These are phyloP conservation scores for Sebastes vulpes DNA, from an alignment of 2,797 vertebrate genomes.

Conservation along the genomic window DNA sequence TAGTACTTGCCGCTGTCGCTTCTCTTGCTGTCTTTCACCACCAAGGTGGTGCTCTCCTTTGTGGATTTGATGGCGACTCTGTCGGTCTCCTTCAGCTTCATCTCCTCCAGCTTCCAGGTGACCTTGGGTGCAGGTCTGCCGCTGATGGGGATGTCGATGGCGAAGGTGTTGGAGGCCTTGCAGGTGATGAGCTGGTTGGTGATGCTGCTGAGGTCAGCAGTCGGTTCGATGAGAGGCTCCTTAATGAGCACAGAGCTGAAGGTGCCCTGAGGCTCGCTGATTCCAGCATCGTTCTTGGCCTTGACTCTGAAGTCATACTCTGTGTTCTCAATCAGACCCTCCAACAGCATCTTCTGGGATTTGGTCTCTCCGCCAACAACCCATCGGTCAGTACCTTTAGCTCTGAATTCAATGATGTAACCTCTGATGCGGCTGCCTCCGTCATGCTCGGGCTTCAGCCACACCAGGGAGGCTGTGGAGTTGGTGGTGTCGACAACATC, in stretches of 20 bases:
- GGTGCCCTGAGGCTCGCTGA: conserved; percentile 94
- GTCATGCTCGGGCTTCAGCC: conserved; percentile 98
- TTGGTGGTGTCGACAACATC: conserved; percentile 95
- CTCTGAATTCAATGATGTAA: conserved; percentile 94
- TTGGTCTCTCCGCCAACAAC: conserved; percentile 92
- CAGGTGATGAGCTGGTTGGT: conserved; percentile 97
- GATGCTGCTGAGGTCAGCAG: conserved; percentile 97
- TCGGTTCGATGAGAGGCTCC: conserved; percentile 97
- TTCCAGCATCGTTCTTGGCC: conserved; percentile 95
- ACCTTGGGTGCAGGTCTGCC: conserved; percentile 96
- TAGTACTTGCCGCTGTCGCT: conserved; percentile 98
- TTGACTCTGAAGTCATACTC: conserved; percentile 98
- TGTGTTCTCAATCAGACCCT: conserved; percentile 93
- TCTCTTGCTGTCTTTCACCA: conserved; percentile 96
- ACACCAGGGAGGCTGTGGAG: conserved; percentile 93
- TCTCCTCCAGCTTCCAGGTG: conserved; percentile 98
- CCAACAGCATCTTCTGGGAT: conserved; percentile 91
- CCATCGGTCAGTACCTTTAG: conserved; percentile 92
- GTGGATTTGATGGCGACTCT: conserved; percentile 92
- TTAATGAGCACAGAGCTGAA: conserved; percentile 96
- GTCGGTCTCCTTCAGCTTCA: conserved; percentile 98
- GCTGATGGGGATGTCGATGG: conserved; percentile 96
- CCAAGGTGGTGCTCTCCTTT: conserved; percentile 92
- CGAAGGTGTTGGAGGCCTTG: conserved; percentile 92
- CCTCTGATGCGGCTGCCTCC: conserved; percentile 95